Base-by-base conservation (phyloP, 1,140 invertebrate species). In the Ephestia elutella region DNA sequence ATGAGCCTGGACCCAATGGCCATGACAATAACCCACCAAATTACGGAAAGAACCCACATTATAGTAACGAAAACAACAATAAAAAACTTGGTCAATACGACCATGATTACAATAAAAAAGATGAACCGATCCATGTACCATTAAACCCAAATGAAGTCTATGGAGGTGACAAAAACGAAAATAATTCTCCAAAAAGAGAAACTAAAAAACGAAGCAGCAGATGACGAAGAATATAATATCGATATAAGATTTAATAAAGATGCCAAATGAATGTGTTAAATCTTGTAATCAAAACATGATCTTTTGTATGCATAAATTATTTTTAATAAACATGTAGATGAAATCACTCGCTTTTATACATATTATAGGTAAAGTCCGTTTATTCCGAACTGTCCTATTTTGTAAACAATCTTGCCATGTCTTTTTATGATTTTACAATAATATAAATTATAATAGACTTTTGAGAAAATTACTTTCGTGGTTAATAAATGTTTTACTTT, bases 121-220 rank as follows among this genome's bases (percentile, higher is more conserved):
- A 66, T 2, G 57, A 55, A 13, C 73, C 78, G 4, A 59, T 68
- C 18, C 71, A 72, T 49, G 59, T 76, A 5, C 71, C 75, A 17
- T 63, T 76, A 5, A 65, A 65, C 44, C 71, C 71, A 1, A 67
- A 72, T n/a, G 61, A 66, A 50, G 68, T 70, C 19, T 70, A 70
- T 28, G 64, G 61, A 28, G 65, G 61, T 49, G 62, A 71, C 32
- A 70, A 72, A 58, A 66, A 66, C 15, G 58, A 63, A 32, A 55
- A 68, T 8, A 69, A 65, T 48, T 62, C 55, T 8, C 82, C 80
- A 0, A 83, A 83, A 71, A 68, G 78, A 57, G 79, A 86, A 44
- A 74, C 75, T 9, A 71, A 65, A 53, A n/a, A 51, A 66, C 49
- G 59, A 56, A 8, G 56, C 67, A 21, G 71, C 69, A 9, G 73